Evolutionary conservation across 2,888 invertebrate species (phyloP), one percentile per base, ranked within the genome.

Genomic region (Drosophila mayaguana): DNA sequence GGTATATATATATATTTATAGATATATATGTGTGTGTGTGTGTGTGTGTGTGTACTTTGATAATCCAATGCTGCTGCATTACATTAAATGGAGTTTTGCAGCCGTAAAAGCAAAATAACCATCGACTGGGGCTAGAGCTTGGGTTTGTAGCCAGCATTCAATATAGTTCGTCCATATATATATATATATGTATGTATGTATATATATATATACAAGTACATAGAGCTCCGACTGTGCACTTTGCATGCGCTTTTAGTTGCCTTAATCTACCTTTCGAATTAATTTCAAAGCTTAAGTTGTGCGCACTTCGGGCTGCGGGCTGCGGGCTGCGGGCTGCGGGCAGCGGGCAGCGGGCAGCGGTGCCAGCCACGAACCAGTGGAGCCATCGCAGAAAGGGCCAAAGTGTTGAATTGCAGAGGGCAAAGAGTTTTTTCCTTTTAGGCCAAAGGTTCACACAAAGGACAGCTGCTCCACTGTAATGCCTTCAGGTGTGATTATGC

Each of bases 181-280:
- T n/a, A 43, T 36, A 20, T n/a, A 63, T 28, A 28, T 28, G 2
- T 25, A 36, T 36, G 36, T 54, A 54, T n/a, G 36, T 38, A 36
- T 36, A 63, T 28, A n/a, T 25, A 43, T 18, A 22, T 53, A 53
- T 20, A 43, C 22, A n/a, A n/a, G 43, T 40, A n/a, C 18, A 42
- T 18, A n/a, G 9, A 9, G 9, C 56, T 67, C 46, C 50, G 63
- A 56, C 28, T 45, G 45, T 63, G 73, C 78, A 72, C 73, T 75
- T 78, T 78, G 75, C 73, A 78, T 75, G 78, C 61, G 56, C 75
- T 55, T 78, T 76, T 76, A 46, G 61, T 68, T 62, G 64, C 68
- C 74, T 78, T 61, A 36, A 61, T 63, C 73, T 53, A 66, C 54
- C 51, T 56, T 57, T 32, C 38, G 56, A 75, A 77, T 76, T 72